Percentiles rank a stretch among this genome's conserved stretches.
These are phyloP conservation scores for Hesperia comma DNA, from an alignment of 2,888 invertebrate genomes.

Conservation along the genomic window DNA sequence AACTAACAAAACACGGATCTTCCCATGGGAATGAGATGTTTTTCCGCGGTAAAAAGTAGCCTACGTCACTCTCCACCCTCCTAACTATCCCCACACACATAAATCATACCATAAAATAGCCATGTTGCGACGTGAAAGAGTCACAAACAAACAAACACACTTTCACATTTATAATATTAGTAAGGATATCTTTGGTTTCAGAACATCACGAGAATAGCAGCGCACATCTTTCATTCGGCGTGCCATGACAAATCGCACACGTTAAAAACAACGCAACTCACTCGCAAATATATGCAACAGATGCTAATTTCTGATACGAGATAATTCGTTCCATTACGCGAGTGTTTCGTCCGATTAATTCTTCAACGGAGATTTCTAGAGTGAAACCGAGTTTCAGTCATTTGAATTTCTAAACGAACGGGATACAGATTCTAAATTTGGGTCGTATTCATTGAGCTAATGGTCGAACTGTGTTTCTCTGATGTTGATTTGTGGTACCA, in stretches of 20 bases:
- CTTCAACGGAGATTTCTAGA: conserved; percentile 42
- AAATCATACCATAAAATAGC: no score
- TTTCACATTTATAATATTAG: no score
- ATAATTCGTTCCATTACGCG: conserved; percentile 40
- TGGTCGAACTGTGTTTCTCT: conserved; percentile 5
- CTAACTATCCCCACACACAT: no score
- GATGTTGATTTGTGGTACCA: neutral
- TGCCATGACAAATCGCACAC: conserved; percentile 2
- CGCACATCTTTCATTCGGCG: neutral
- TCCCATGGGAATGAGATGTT: no score
- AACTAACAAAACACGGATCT: no score
- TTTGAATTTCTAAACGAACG: conserved; percentile 32
- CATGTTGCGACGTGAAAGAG: no score
- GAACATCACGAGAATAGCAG: neutral
- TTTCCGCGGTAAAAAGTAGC: no score
- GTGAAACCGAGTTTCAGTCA: conserved; percentile 32
- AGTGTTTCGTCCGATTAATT: conserved; percentile 46
- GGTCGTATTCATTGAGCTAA: conserved; percentile 8
- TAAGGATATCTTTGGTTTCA: no score
- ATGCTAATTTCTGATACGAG: conserved; percentile 30
- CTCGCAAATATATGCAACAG: conserved; percentile 25
- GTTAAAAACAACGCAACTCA: neutral
- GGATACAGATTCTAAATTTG: conserved; percentile 20
- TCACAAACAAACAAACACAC: no score
- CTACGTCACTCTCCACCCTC: no score